Percentiles rank a stretch among this genome's conserved stretches.
phyloP scores from a whole-genome alignment of 2,113 vertebrate genomes.

The Istiophorus platypterus region DNA sequence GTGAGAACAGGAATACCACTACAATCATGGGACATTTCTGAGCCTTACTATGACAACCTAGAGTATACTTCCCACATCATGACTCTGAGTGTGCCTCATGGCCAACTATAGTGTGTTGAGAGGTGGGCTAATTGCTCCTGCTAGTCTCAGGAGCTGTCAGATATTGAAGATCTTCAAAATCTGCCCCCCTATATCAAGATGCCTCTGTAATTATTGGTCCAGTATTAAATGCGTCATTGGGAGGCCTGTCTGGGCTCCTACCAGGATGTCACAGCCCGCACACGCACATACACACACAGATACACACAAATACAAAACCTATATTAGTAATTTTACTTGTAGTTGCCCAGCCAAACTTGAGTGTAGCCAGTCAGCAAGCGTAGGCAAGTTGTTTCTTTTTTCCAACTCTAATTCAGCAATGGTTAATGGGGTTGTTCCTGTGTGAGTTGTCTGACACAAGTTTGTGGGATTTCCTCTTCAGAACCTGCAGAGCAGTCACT shows the following conservation, averaged over 20 bases:
- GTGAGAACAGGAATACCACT: not conserved
- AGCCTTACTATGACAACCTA: not conserved
- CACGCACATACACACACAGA: slow-evolving; percentile 35
- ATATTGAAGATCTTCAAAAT: slow-evolving; percentile 23
- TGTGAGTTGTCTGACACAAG: not conserved
- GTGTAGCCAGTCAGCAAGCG: slow-evolving; percentile 51
- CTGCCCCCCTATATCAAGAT: slow-evolving; percentile 62
- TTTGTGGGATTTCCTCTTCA: slow-evolving; percentile 7
- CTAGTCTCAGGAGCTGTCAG: slow-evolving; percentile 6
- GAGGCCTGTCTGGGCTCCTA: slow-evolving; percentile 46
- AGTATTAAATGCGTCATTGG: slow-evolving; percentile 73
- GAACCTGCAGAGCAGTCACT: not conserved
- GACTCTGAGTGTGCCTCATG: slow-evolving; percentile 5
- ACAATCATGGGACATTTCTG: not conserved
- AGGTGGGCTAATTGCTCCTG: slow-evolving; percentile 9
- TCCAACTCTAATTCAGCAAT: not conserved
- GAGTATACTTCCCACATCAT: not conserved
- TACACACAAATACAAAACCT: slow-evolving; percentile 57
- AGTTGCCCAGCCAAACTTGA: slow-evolving; percentile 61
- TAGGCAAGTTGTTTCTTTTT: slow-evolving; percentile 16
- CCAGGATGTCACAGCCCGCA: slow-evolving; percentile 54
- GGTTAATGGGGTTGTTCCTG: not conserved
- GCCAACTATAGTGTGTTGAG: not conserved
- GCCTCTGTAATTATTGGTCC: slow-evolving; percentile 64
- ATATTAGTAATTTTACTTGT: slow-evolving; percentile 68